These are phyloP conservation scores for Falco peregrinus DNA, from an alignment of 2,797 vertebrate genomes.

Conservation along the genomic window DNA sequence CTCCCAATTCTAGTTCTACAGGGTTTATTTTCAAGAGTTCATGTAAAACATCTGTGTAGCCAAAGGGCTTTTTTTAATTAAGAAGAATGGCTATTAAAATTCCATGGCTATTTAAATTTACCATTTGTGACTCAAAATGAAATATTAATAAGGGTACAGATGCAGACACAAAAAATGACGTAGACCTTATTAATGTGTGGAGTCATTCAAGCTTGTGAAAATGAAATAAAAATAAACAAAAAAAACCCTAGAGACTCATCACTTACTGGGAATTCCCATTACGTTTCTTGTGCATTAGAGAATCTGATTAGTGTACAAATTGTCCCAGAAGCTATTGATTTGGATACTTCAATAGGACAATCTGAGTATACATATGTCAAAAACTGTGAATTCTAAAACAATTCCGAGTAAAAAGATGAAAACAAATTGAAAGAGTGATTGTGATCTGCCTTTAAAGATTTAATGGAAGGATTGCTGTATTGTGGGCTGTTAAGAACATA, in stretches of 20 bases:
- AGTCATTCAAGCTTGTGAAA: constrained; percentile 27
- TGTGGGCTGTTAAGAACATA: neutral
- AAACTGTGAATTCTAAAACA: neutral
- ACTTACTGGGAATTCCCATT: constrained; percentile 1
- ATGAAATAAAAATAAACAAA: neutral
- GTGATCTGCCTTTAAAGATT: neutral
- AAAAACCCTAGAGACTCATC: neutral
- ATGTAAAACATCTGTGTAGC: constrained; percentile 61
- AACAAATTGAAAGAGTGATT: neutral
- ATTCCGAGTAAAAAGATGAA: neutral
- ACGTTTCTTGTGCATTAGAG: neutral
- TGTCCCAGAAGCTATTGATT: neutral
- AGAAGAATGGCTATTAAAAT: constrained; percentile 59
- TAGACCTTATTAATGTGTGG: constrained; percentile 10
- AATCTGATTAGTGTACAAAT: neutral
- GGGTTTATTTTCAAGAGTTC: constrained; percentile 49
- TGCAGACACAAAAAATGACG: constrained; percentile 31
- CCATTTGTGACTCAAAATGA: constrained; percentile 26
- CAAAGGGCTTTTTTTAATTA: constrained; percentile 60
- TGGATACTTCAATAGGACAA: neutral
- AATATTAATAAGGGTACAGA: constrained; percentile 57
- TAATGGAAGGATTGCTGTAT: neutral
- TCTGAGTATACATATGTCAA: neutral
- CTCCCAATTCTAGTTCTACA: constrained; percentile 18
- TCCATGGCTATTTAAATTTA: constrained; percentile 56